A percentile compares a stretch with the other conserved stretches of the same genome.
These are phyloP conservation scores for Blastobasis adustella DNA, from an alignment of 2,888 invertebrate genomes.

Conservation along the genomic window DNA sequence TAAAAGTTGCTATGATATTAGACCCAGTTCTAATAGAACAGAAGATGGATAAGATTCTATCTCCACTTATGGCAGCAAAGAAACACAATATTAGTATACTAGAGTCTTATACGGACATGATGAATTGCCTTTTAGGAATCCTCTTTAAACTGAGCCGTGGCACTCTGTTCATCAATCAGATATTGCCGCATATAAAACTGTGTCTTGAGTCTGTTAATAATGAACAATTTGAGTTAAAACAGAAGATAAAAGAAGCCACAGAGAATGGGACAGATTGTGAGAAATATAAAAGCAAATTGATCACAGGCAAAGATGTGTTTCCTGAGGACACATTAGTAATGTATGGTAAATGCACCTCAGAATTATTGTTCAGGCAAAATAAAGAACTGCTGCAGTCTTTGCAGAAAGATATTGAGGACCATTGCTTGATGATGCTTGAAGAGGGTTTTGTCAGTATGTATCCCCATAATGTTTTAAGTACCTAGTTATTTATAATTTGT, in stretches of 20 bases:
- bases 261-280: constrained; percentile 28
- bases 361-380: constrained; percentile 64
- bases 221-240: constrained; percentile 46
- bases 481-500: too few relatives aligned
- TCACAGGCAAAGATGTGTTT: constrained; percentile 49
- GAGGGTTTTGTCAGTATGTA: constrained; percentile 56
- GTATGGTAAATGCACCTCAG: constrained; percentile 57
- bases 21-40: constrained; percentile 61
- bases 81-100: constrained; percentile 34
- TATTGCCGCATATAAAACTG: constrained; percentile 49
- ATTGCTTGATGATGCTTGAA: constrained; percentile 50
- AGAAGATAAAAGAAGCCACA: constrained; percentile 28
- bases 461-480: background rate
- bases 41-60: constrained; percentile 46
- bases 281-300: constrained; percentile 42
- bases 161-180: constrained; percentile 45
- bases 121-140: constrained; percentile 55
- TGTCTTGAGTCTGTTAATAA: constrained; percentile 47
- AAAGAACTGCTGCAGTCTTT: constrained; percentile 49
- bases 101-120: constrained; percentile 43
- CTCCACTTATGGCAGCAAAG: constrained; percentile 50
- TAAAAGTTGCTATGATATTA: constrained; percentile 50
- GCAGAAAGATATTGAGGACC: constrained; percentile 52
- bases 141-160: constrained; percentile 63
- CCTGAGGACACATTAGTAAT: constrained; percentile 45